Evolutionary conservation across 2,113 vertebrate species (phyloP), one percentile per base, ranked within the genome.

Genomic region (Bubo blakistoni): DNA sequence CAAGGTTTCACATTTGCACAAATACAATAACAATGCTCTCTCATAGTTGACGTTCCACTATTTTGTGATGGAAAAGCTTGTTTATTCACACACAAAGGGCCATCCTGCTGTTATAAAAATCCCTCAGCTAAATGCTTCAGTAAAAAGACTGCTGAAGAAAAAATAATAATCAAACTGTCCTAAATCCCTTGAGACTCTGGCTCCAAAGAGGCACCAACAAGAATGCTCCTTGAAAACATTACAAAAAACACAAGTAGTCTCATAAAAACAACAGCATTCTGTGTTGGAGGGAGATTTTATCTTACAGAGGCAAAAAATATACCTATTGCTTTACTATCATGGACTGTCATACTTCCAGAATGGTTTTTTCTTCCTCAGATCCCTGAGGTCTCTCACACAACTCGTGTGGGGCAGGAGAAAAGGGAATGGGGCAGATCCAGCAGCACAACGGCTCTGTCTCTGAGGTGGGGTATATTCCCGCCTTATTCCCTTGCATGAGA

Each of bases 81-180:
- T 89, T 94, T 91, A 85, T 89, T 85, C 91, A 79, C 40, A 66
- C 49, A 95, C 42, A 94, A 94, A 96, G 58, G 91, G 54, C 61
- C 52, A 76, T 73, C 77, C 84, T 90, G 78, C 84, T 95, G 89
- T 69, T 95, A 62, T 9, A 92, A 96, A 95, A 91, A 89, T 85
- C 66, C 74, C 46, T 66, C 42, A 22, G 46, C 59, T 95, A 95
- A 96, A 92, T 47, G 62, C 62, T 81, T 90, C 83, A 66, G 81
- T 62, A 95, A 89, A 92, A 94, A 61, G 34, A 29, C 29, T 54
- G 4, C 49, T 76, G 49, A 86, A 94, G 52, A 57, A 94, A 96
- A 95, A 94, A 86, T 24, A 67, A 46, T 81, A 47, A 93, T 76
- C 80, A 89, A 92, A 89, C 55, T 82, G 58, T 69, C 66, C 44